Evolutionary conservation across 1,140 invertebrate genomes (phyloP).

Genomic region (Drosophila lowei): DNA sequence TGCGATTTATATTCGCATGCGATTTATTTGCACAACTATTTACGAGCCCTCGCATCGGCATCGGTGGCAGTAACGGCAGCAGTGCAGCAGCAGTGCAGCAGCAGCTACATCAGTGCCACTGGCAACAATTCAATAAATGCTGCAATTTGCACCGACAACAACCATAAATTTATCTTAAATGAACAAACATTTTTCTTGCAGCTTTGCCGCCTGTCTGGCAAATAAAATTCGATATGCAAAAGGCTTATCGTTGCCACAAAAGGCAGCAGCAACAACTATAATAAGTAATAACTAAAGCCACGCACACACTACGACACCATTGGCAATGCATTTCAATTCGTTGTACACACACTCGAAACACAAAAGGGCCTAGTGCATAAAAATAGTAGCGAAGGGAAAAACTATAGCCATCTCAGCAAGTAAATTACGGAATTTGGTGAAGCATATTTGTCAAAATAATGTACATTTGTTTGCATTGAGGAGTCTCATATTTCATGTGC

Average conservation of each 20-base stretch:
- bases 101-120: conserved; percentile 9
- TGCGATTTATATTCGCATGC: conserved; percentile 68
- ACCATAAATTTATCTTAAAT: conserved; percentile 81
- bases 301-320: conserved; percentile 31
- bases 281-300: conserved; percentile 47
- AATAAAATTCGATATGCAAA: conserved; percentile 73
- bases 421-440: conserved; percentile 38
- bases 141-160: conserved; percentile 77
- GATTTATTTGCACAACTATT: conserved; percentile 77
- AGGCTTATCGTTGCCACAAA: conserved; percentile 74
- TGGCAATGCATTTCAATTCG: conserved; percentile 74
- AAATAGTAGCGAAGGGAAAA: conserved; percentile 5
- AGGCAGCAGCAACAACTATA: conserved; percentile 47
- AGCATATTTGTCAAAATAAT: conserved; percentile 37
- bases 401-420: conserved; percentile 7
- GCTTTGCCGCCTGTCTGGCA: conserved; percentile 56
- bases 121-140: conserved; percentile 76
- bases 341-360: conserved; percentile 9
- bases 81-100: neutral
- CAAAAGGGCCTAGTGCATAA: conserved; percentile 10
- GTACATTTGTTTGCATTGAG: conserved; percentile 13
- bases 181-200: conserved; percentile 80
- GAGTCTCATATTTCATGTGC: conserved; percentile 16
- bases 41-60: conserved; percentile 48
- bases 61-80: conserved; percentile 11